phyloP scores from a whole-genome alignment of 2,888 invertebrate species.

The Oscheius onirici region DNA sequence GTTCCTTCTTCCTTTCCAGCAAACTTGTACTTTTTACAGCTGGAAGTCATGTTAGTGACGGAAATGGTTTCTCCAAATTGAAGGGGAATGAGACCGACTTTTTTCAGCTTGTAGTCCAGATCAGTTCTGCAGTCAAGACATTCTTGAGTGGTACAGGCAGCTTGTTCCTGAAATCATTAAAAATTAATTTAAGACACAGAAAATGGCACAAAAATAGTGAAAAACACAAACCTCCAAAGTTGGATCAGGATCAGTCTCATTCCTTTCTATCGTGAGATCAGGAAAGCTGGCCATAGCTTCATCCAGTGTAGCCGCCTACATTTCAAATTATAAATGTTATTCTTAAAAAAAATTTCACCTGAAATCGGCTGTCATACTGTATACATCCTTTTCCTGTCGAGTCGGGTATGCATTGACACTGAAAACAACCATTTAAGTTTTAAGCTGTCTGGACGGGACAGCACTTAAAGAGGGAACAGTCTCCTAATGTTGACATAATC shows the following conservation, averaged over 20 bases:
- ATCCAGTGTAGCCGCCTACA: conserved; percentile 54
- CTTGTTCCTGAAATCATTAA: conserved; percentile 15
- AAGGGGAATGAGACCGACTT: conserved; percentile 44
- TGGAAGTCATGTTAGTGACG: conserved; percentile 39
- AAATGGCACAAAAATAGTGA: not conserved
- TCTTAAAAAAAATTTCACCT: not conserved
- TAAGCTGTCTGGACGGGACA: conserved; percentile 8
- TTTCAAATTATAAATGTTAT: not conserved
- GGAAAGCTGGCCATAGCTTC: conserved; percentile 59
- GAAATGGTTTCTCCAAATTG: conserved; percentile 39
- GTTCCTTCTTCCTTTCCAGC: conserved; percentile 46
- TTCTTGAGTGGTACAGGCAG: conserved; percentile 37
- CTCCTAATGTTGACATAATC: conserved; percentile 12
- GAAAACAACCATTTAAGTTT: conserved; percentile 7
- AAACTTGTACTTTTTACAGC: conserved; percentile 50
- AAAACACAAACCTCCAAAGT: conserved; percentile 6
- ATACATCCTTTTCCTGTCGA: conserved; percentile 34
- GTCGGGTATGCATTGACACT: conserved; percentile 32
- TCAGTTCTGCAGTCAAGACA: conserved; percentile 47
- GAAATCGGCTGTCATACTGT: conserved; percentile 41
- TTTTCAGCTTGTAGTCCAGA: conserved; percentile 38
- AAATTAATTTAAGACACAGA: not conserved
- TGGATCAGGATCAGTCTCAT: conserved; percentile 15
- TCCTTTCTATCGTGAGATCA: conserved; percentile 50
- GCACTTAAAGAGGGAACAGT: conserved; percentile 29